These are phyloP conservation scores for Aspiorhynchus laticeps DNA, from an alignment of 2,113 vertebrate species.

Conservation along the genomic window DNA sequence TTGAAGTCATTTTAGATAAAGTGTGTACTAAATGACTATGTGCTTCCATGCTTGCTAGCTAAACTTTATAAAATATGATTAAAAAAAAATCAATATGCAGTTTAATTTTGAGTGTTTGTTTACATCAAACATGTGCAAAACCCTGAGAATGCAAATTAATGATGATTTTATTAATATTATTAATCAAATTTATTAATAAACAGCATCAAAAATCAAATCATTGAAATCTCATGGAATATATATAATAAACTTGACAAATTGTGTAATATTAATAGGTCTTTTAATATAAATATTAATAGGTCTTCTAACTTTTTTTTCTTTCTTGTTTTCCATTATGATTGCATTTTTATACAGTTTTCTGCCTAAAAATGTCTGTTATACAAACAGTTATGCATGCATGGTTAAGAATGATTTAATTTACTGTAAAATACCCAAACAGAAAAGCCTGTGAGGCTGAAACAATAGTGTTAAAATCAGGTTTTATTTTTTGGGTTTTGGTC, in stretches of 20 bases:
- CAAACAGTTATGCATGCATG: background rate
- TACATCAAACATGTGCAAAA: background rate
- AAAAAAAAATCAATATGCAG: no score
- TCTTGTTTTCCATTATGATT: background rate
- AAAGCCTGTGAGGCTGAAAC: background rate
- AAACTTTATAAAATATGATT: background rate
- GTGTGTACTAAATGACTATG: background rate
- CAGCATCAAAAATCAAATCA: background rate
- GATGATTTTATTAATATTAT: background rate
- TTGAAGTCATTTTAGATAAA: background rate
- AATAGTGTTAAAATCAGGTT: background rate
- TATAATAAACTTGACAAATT: constrained; percentile 1
- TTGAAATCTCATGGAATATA: background rate
- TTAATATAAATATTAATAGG: no score
- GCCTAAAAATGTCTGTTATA: background rate
- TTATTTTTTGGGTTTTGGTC: background rate
- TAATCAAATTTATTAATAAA: background rate
- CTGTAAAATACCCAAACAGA: background rate
- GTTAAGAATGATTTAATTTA: background rate
- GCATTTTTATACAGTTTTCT: background rate
- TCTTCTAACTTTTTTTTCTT: no score
- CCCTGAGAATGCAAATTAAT: background rate
- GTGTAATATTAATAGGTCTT: background rate
- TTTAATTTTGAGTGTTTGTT: constrained; percentile 6
- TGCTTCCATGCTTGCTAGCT: background rate